Evolutionary conservation across 2,797 vertebrate genomes (phyloP).

Genomic region (Brachymystax lenok): DNA sequence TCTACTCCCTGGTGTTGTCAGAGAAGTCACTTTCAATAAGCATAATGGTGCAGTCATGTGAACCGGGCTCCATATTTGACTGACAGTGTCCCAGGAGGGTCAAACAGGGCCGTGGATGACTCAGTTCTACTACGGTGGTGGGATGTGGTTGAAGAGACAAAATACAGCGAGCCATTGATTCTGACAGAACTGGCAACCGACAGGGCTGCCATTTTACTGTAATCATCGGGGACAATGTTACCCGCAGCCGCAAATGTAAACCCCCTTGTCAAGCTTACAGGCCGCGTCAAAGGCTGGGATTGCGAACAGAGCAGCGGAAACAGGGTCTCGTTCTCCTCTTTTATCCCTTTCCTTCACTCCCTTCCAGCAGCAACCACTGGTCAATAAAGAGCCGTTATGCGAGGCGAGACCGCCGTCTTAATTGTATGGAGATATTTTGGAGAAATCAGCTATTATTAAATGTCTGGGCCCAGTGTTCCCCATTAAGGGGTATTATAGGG

Average conservation of each 20-base stretch:
- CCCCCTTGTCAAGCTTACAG: slow-evolving; percentile 6
- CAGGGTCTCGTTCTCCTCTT: slow-evolving; percentile 3
- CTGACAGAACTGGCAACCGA: slow-evolving; percentile 28
- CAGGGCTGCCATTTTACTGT: slow-evolving; percentile 21
- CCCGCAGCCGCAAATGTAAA: slow-evolving; percentile 39
- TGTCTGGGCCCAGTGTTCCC: slow-evolving; percentile 54
- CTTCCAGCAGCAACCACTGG: slow-evolving; percentile 41
- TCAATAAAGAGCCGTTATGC: slow-evolving; percentile 51
- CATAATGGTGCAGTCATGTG: slow-evolving; percentile 33
- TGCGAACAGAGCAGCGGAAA: slow-evolving; percentile 15
- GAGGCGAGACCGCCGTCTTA: slow-evolving; percentile 49
- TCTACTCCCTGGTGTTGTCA: slow-evolving; percentile 24
- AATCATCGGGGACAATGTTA: slow-evolving; percentile 38
- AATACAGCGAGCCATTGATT: slow-evolving; percentile 7
- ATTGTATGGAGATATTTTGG: slow-evolving; percentile 64
- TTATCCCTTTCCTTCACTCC: slow-evolving; percentile 7
- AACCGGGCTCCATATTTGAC: slow-evolving; percentile 19
- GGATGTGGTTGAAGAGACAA: slow-evolving; percentile 15
- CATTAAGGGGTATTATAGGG: slow-evolving; percentile 29
- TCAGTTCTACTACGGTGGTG: slow-evolving; percentile 17
- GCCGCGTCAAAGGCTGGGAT: slow-evolving; percentile 34
- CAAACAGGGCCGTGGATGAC: slow-evolving; percentile 12
- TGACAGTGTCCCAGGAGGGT: slow-evolving; percentile 16
- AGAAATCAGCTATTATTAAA: slow-evolving; percentile 60
- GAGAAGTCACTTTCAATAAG: slow-evolving; percentile 42